Evolutionary conservation across 2,797 vertebrate species (phyloP), one percentile per base, ranked within the genome.

Genomic region (Enteromius anoplus): DNA sequence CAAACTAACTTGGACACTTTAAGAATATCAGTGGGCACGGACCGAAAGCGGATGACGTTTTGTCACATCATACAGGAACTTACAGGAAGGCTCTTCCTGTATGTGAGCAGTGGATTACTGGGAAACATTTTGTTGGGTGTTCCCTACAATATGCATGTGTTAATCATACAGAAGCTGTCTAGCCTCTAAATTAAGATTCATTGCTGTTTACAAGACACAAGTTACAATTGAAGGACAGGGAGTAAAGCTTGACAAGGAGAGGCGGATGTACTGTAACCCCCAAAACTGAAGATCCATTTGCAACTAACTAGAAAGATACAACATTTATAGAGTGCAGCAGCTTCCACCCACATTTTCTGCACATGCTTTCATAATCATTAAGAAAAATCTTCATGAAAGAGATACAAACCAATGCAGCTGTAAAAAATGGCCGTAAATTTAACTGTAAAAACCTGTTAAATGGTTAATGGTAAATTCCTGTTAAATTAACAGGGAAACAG

Each of bases 101-200:
- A 45, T 3, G 7, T 40, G 42, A 29, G 40, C 26, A 49, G 65
- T 37, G 19, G 75, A 64, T 64, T 82, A 21, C 49, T 40, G 70
- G 80, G 80, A 83, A 83, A 40, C 37, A 34, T 51, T 77, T n/a
- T 42, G n/a, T 29, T 32, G 58, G 81, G 83, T 78, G 73, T 85
- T 47, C 78, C 76, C 9, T 19, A 53, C 49, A 72, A 49, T 23
- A 69, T 68, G 49, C 37, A 72, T 81, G 73, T 71, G 77, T 84
- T 87, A 47, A 83, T 84, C 81, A 26, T 78, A 78, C 73, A 83
- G 70, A 51, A 72, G 75, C 23, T 29, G 26, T 62, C 12, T 62
- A 26, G 14, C 55, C 58, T 45, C 26, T 29, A 40, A 64, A 29
- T 77, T 78, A 51, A 40, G 64, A 45, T 34, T 47, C 26, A 62